Base-by-base conservation (phyloP, 2,888 invertebrate genomes). In the Scaptomyza reducta region DNA sequence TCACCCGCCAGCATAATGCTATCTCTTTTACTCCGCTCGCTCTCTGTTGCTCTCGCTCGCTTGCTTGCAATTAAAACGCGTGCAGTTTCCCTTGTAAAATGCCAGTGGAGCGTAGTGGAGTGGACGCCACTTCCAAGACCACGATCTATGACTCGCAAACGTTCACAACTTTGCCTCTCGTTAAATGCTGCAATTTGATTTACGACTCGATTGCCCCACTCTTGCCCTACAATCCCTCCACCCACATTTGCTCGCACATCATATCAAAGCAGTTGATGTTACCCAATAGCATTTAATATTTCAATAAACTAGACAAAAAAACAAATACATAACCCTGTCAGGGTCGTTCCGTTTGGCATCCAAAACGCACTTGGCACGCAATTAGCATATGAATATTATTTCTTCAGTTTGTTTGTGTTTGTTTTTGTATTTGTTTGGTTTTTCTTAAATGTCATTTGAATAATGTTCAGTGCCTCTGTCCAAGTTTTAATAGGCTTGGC, bases 321-420 rank as follows among this genome's bases (percentile, higher is more conserved):
- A 16, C 35, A n/a, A n/a, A 56, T 29, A 14, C 47, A 42, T 41
- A 45, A 51, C 59, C 40, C 62, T 49, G 38, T 70, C 78, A 81
- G 75, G 77, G 86, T 72, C 81, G 85, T 82, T 85, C 79, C 82
- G 55, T 74, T 70, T 78, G 70, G 68, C 53, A 61, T 65, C 59
- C 79, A 62, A 49, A 16, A 64, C 71, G 77, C 77, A 70, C 79
- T 81, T 79, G 76, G 84, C 74, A 78, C 85, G 74, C 77, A 77
- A 77, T 79, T 85, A 81, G 73, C 86, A 79, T 84, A 84, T 63
- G 71, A 81, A 84, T 69, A 69, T 53, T 51, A 47, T 57, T 76
- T 51, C 54, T 53, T 55, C 31, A 49, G 41, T 65, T 33, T 66
- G 14, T 58, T 40, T 46, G 2, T 51, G 41, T 65, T 33, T 66